Conservation (phyloP, 2,797 vertebrate species). For the Triplophysa bombifrons region DNA sequence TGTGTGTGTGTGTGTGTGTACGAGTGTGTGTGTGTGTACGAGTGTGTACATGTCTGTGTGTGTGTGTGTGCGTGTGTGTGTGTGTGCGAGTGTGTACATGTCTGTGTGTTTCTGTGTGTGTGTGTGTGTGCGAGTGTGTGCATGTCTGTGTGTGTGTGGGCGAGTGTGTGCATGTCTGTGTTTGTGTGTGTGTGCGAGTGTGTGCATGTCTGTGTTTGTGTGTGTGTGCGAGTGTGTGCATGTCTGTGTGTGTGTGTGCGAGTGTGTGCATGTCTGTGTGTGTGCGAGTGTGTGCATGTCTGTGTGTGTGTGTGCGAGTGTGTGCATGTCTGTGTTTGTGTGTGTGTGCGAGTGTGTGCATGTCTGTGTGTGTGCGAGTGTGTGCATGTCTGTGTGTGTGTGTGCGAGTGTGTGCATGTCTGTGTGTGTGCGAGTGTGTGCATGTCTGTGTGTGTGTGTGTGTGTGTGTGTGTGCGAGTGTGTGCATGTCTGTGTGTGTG, state of each 20-base stretch:
- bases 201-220: not conserved
- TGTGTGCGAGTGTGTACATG: too few species aligned
- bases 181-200: conserved; percentile 8
- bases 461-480: too few species aligned
- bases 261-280: conserved; percentile 15
- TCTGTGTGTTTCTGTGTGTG: conserved; percentile 25
- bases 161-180: conserved; percentile 23
- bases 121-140: not conserved
- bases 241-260: conserved; percentile 16
- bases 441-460: too few species aligned
- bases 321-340: conserved; percentile 15
- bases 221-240: not conserved
- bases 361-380: not conserved
- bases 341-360: not conserved
- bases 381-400: too few species aligned
- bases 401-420: too few species aligned
- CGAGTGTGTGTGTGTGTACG: conserved; percentile 28
- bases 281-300: too few species aligned
- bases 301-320: conserved; percentile 28
- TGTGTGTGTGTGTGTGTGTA: conserved; percentile 20
- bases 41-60: conserved; percentile 13
- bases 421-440: too few species aligned
- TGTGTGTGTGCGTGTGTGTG: conserved; percentile 20
- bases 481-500: too few species aligned
- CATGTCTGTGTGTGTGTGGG: conserved; percentile 5